Evolutionary conservation across 1,140 invertebrate species (phyloP).

Genomic region (Chrysopa pallens): DNA sequence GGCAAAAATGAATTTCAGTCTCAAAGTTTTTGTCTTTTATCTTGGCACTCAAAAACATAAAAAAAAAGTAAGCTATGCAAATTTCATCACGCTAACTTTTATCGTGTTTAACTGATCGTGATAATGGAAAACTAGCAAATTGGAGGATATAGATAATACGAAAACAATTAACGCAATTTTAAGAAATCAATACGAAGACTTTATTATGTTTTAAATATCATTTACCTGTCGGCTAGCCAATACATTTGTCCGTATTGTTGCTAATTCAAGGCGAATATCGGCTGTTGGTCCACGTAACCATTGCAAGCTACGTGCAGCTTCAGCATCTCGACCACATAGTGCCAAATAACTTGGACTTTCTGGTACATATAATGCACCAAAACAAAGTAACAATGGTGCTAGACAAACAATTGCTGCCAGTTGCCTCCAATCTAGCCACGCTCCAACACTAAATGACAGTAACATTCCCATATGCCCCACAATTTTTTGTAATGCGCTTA

Average conservation of each 20-base stretch:
- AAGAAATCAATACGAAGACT: too few relatives aligned
- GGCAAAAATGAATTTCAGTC: too few relatives aligned
- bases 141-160: too few relatives aligned
- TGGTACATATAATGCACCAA: conserved; percentile 52
- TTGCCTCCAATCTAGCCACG: conserved; percentile 64
- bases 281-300: conserved; percentile 56
- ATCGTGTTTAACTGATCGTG: too few relatives aligned
- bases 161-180: too few relatives aligned
- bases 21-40: too few relatives aligned
- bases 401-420: conserved; percentile 55
- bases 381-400: conserved; percentile 48
- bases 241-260: conserved; percentile 45
- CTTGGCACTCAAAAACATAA: too few relatives aligned
- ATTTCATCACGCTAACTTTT: too few relatives aligned
- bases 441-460: conserved; percentile 60
- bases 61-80: too few relatives aligned
- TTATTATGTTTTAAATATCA: too few relatives aligned
- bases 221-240: conserved; percentile 25
- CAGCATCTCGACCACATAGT: conserved; percentile 50
- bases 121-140: too few relatives aligned
- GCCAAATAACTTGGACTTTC: conserved; percentile 70
- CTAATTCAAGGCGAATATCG: conserved; percentile 51
- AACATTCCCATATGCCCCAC: conserved; percentile 70
- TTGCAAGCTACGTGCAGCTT: conserved; percentile 54
- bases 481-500: conserved; percentile 71